phyloP scores from a whole-genome alignment of 2,888 invertebrate genomes.

The Apamea monoglypha region DNA sequence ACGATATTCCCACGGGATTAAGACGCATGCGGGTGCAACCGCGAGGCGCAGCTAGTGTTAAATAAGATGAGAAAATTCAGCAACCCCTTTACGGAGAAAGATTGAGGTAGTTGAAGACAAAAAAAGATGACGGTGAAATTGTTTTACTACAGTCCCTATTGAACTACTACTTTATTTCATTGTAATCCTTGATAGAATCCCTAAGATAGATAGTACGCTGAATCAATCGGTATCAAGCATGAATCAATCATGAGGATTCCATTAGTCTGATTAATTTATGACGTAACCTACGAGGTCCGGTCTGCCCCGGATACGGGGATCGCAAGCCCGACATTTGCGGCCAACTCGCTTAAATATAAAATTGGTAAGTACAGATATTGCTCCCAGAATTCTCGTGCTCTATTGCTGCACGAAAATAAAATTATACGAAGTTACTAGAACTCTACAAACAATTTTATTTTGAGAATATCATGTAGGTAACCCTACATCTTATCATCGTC shows the following conservation, averaged over 20 bases:
- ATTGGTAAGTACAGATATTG: constrained; percentile 1
- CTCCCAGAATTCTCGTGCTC: background rate
- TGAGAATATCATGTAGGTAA: background rate
- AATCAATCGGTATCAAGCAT: background rate
- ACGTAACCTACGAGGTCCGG: background rate
- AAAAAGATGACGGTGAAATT: background rate
- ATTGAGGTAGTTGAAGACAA: no score
- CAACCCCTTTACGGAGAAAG: background rate
- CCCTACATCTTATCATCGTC: background rate
- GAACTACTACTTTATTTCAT: no score
- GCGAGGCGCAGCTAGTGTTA: no score
- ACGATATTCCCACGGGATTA: no score
- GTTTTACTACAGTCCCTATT: background rate
- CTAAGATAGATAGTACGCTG: background rate
- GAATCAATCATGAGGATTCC: constrained; percentile 1
- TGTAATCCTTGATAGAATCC: background rate
- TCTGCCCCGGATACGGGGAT: background rate
- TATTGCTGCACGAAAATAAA: background rate
- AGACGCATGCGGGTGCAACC: no score
- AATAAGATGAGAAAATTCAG: background rate
- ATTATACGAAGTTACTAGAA: background rate
- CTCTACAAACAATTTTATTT: background rate
- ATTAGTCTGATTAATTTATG: background rate
- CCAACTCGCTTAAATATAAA: constrained; percentile 1
- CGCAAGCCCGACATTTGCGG: constrained; percentile 12